A percentile compares a stretch with the other conserved stretches of the same genome.
These are phyloP conservation scores for Morone saxatilis DNA, from an alignment of 2,113 vertebrate genomes.

Conservation along the genomic window DNA sequence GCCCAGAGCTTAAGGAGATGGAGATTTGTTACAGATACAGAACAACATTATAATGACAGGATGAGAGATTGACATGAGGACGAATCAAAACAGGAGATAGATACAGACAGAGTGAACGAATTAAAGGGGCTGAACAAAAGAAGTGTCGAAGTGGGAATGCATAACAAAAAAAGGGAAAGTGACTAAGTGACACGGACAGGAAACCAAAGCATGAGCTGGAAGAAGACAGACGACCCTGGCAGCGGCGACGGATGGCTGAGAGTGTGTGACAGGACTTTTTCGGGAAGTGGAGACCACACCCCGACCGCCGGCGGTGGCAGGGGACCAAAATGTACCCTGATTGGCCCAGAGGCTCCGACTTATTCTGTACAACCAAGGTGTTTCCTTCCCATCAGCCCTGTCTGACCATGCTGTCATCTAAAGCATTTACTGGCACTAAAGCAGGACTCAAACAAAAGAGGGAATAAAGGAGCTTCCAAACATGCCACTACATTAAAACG, in stretches of 20 bases:
- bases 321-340: slow-evolving; percentile 46
- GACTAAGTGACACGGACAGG: slow-evolving; percentile 48
- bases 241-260: slow-evolving; percentile 15
- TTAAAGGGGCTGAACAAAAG: not conserved
- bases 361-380: slow-evolving; percentile 38
- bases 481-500: slow-evolving; percentile 23
- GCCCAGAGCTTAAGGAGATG: slow-evolving; percentile 36
- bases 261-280: slow-evolving; percentile 61
- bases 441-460: slow-evolving; percentile 3
- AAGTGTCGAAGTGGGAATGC: slow-evolving; percentile 5
- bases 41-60: slow-evolving; percentile 20
- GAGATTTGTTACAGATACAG: slow-evolving; percentile 35
- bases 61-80: slow-evolving; percentile 24
- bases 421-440: slow-evolving; percentile 35
- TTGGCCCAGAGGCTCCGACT: slow-evolving; percentile 13
- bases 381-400: slow-evolving; percentile 51
- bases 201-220: slow-evolving; percentile 73
- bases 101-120: not conserved
- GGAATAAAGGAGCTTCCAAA: slow-evolving; percentile 33
- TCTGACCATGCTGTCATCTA: slow-evolving; percentile 36
- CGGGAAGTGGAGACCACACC: slow-evolving; percentile 73
- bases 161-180: slow-evolving; percentile 35
- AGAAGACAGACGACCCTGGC: slow-evolving; percentile 58
- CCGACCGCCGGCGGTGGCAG: slow-evolving; percentile 54
- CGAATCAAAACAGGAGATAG: not conserved